These are phyloP conservation scores for Hippocampus comes DNA, from an alignment of 2,113 vertebrate species.

Conservation along the genomic window DNA sequence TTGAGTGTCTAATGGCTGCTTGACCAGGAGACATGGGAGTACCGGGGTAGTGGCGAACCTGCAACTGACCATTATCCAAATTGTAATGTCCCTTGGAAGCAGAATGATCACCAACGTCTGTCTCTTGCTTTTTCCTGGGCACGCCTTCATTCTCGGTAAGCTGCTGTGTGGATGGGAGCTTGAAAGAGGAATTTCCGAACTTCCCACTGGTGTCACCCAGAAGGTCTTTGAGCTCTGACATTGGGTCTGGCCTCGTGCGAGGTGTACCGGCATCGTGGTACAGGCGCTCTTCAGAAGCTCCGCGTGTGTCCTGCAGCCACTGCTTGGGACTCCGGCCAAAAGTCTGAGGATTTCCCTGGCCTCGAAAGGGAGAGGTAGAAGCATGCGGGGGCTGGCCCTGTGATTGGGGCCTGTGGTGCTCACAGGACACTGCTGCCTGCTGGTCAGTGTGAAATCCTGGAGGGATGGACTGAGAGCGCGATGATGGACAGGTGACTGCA, in stretches of 20 bases:
- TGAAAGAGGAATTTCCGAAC: constrained; percentile 79
- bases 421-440: constrained; percentile 55
- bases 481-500: constrained; percentile 38
- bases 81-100: constrained; percentile 62
- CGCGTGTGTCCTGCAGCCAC: constrained; percentile 58
- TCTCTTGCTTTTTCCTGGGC: constrained; percentile 72
- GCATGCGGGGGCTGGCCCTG: constrained; percentile 63
- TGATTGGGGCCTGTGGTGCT: constrained; percentile 70
- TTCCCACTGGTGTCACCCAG: constrained; percentile 80
- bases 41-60: constrained; percentile 57
- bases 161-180: constrained; percentile 73
- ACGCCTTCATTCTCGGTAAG: constrained; percentile 57
- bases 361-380: constrained; percentile 67
- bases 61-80: constrained; percentile 70
- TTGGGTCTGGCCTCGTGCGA: constrained; percentile 77
- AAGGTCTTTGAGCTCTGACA: constrained; percentile 91
- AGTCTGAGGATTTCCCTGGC: constrained; percentile 51
- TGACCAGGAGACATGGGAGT: constrained; percentile 62
- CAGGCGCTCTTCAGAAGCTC: constrained; percentile 62
- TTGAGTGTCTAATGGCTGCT: constrained; percentile 79
- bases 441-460: constrained; percentile 61
- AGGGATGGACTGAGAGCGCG: constrained; percentile 68
- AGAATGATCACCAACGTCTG: constrained; percentile 59
- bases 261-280: constrained; percentile 55
- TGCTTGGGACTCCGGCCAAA: constrained; percentile 54